Evolutionary conservation across 2,113 vertebrate species (phyloP).

Genomic region (Odobenus rosmarus): DNA sequence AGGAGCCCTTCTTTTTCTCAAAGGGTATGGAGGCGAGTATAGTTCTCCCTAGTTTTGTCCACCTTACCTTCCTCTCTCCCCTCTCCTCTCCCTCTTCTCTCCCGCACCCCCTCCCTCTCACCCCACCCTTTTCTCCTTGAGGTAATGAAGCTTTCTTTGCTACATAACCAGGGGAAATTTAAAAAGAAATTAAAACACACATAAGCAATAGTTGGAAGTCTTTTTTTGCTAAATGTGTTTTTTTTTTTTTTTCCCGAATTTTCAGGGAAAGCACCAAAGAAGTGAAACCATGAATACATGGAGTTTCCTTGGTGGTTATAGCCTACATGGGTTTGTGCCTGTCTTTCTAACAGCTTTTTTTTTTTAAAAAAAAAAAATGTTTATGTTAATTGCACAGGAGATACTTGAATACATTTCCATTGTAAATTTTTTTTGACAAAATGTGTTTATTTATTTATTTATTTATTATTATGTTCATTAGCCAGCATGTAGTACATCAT

Average conservation of each 20-base stretch:
- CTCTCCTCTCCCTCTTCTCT: neutral
- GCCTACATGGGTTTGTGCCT: neutral
- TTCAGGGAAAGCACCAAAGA: neutral
- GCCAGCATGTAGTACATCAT: too few species aligned
- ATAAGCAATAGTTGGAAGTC: neutral
- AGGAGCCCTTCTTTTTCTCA: neutral
- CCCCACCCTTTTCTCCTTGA: neutral
- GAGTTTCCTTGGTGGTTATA: neutral
- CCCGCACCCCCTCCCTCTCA: neutral
- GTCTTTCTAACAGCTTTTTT: neutral
- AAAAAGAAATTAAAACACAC: neutral
- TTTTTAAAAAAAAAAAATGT: neutral
- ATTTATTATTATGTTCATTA: too few species aligned
- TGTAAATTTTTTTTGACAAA: neutral
- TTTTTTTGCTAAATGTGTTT: neutral
- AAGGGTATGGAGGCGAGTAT: accelerated
- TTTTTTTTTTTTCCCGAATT: neutral
- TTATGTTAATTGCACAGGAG: neutral
- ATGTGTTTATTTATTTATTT: too few species aligned
- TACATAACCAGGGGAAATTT: neutral
- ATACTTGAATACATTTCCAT: neutral
- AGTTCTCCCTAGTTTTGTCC: neutral
- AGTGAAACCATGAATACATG: neutral
- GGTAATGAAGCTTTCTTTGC: neutral
- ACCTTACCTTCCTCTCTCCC: neutral